Base-by-base conservation (phyloP, 1,140 invertebrate species). In the Heliconius hermathena region DNA sequence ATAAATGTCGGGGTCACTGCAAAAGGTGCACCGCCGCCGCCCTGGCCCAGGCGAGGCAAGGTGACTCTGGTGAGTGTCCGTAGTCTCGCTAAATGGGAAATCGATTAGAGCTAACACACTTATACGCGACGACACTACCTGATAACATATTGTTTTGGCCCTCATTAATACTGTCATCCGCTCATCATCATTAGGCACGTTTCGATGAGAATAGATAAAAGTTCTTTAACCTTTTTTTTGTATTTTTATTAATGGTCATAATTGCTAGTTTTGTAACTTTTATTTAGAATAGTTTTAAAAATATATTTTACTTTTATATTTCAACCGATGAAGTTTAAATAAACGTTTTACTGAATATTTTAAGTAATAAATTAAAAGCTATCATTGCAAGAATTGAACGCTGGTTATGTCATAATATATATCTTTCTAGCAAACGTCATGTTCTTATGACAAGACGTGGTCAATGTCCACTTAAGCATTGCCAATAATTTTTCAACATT, bases 21-120 rank as follows among this genome's bases (percentile, higher is more conserved):
- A 93, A 91, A 86, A 88, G 90, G 73, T 94, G 93, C 82, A 89
- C 86, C 66, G 88, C 89, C 57, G 88, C 89, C 22, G 91, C 90
- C 20, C 81, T 94, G 36, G 90, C 87, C 70, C 87, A 88, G 76
- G 89, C 89, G 75, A 87, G 83, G 77, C 84, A 87, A 82, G 85
- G 88, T 81, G 86, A 87, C 86, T 82, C 84, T 84, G 93, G 93
- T 94, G 90, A 93, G 93, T 94, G 78, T 74, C 78, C 81, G 81
- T 89, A 89, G 83, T 75, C 76, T 78, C 74, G 84, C 81, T 84
- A 88, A 85, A 76, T 71, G 41, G 22, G 54, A 76, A 26, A 18
- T 78, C 49, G 66, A 81, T 81, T 81, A 81, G 38, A 54, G 75
- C 79, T 77, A 81, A 57, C 36, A 80, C 79, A 73, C 79, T 52